Conservation (phyloP, 2,113 vertebrate genomes). For the Esox niger region DNA sequence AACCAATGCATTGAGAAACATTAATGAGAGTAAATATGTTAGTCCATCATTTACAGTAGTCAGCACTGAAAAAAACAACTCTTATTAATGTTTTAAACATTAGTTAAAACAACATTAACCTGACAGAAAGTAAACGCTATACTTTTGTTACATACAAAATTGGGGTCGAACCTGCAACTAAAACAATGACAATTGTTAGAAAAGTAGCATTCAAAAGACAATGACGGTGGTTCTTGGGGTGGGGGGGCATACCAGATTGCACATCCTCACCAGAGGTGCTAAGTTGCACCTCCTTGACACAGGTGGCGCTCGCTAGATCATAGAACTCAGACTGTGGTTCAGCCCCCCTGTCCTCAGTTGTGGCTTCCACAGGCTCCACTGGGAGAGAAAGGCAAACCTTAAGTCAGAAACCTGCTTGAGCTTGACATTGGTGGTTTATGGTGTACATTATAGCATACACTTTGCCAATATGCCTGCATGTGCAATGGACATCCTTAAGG, state of each 20-base stretch:
- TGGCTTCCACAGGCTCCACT: constrained; percentile 75
- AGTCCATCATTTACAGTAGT: not conserved
- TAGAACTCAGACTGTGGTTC: constrained; percentile 70
- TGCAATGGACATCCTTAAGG: no score
- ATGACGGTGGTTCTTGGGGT: not conserved
- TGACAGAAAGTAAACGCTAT: not conserved
- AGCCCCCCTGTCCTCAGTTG: constrained; percentile 22
- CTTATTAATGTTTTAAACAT: constrained; percentile 19
- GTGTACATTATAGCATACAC: no score
- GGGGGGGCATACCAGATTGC: constrained; percentile 43
- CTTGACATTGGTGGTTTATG: not conserved
- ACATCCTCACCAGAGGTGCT: constrained; percentile 22
- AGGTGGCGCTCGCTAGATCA: constrained; percentile 72
- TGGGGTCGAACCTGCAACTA: not conserved
- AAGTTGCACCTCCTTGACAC: constrained; percentile 74
- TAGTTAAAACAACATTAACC: not conserved
- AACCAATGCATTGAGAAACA: not conserved
- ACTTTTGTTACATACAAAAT: constrained; percentile 2
- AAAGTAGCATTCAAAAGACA: constrained; percentile 27
- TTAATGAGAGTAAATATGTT: constrained; percentile 4
- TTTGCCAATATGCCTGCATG: no score
- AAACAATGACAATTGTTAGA: not conserved
- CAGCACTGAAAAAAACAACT: not conserved
- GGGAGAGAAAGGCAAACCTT: constrained; percentile 53
- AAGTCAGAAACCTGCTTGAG: not conserved